Base-by-base conservation (phyloP, 1,140 invertebrate species). In the Acyrthosiphon pisum region DNA sequence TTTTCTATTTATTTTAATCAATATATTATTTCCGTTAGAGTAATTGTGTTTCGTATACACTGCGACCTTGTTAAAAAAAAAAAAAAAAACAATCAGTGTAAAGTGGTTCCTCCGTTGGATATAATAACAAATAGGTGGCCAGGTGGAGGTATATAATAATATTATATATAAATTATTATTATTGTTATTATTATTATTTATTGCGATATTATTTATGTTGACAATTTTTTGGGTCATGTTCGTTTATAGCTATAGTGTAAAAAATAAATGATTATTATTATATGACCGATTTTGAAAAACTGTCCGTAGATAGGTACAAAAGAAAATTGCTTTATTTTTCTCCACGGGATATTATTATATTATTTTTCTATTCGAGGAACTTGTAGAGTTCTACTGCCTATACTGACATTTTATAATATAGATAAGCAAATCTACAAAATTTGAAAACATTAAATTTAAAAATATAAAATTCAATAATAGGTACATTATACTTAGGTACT, bases 1-100 rank as follows among this genome's bases (percentile, higher is more conserved):
- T 76, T 76, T 76, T 76, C 60, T 76, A n/a, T 76, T 76, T n/a
- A 76, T 76, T 76, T 76, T 76, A 76, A 76, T 76, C 60, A 76
- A n/a, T 76, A 76, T 18, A 76, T 76, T n/a, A n/a, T 76, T 76
- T n/a, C 60, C 60, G 60, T 14, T 76, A 76, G 30, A 76, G 60
- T 76, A 76, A 76, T 76, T 76, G 60, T 11, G n/a, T 76, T 76
- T 76, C 14, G 60, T n/a, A 76, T 76, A 30, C 60, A 1, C 4
- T 20, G 60, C 30, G 30, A 76, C 60, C n/a, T 76, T n/a, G 30
- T n/a, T n/a, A 76, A 76, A 76, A 76, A 68, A 68, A n/a, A n/a
- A n/a, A 26, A n/a, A 68, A n/a, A n/a, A 76, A 76, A 6, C 60
- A 76, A 76, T 76, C 60, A 76, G 60, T n/a, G 60, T 76, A 76